Conservation (phyloP, 2,797 vertebrate species). For the Acanthiza pusilla region DNA sequence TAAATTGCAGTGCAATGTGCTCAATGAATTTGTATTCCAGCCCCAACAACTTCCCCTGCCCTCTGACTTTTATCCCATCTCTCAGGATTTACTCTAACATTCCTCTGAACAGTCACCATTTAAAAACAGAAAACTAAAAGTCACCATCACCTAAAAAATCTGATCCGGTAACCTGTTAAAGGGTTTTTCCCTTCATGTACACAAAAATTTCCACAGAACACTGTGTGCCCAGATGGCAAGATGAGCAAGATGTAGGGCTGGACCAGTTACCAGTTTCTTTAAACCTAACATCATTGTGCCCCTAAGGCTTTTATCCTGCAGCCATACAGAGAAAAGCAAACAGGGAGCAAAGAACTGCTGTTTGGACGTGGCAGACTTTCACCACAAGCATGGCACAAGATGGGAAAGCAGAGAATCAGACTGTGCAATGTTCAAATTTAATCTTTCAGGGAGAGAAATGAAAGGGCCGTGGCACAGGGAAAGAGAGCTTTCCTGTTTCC, state of each 20-base stretch:
- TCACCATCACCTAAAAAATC: background rate
- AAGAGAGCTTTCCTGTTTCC: slow-evolving; percentile 33
- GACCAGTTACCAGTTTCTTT: background rate
- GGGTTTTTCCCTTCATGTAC: background rate
- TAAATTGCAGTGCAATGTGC: slow-evolving; percentile 11
- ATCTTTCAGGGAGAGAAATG: slow-evolving; percentile 26
- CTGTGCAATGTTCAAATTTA: background rate
- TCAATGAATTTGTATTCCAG: slow-evolving; percentile 2
- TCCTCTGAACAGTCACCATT: background rate
- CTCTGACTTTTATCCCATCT: slow-evolving; percentile 21
- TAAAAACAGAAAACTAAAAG: background rate
- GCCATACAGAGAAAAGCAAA: background rate
- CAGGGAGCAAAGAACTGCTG: background rate
- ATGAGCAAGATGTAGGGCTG: background rate
- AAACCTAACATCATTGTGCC: background rate
- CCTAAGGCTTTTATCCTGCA: background rate
- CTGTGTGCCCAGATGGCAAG: background rate
- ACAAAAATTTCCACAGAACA: background rate
- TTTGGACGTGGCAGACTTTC: background rate
- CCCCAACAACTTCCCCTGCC: background rate
- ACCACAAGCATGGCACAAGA: background rate
- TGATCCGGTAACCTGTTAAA: background rate
- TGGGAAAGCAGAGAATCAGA: background rate
- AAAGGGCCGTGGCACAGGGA: background rate
- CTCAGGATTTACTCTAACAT: slow-evolving; percentile 14